Percentiles rank a stretch among this genome's conserved stretches.
phyloP scores from a whole-genome alignment of 2,888 invertebrate genomes.

The Drosophila acutilabella region DNA sequence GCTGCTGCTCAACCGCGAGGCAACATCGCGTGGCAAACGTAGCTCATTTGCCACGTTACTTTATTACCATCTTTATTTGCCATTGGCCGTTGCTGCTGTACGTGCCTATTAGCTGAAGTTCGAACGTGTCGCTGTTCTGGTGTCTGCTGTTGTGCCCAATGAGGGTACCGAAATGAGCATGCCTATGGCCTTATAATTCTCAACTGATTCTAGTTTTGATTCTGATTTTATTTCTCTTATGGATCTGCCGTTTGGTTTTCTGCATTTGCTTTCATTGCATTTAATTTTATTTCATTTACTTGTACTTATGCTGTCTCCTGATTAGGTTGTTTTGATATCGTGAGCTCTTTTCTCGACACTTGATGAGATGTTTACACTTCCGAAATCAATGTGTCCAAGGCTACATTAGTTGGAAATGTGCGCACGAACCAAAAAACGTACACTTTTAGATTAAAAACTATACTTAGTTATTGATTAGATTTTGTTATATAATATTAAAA shows the following conservation, averaged over 20 bases:
- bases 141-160: slow-evolving; percentile 19
- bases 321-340: background rate
- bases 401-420: no score
- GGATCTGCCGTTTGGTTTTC: background rate
- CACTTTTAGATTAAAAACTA: no score
- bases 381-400: no score
- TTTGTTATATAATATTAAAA: no score
- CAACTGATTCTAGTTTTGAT: slow-evolving; percentile 43
- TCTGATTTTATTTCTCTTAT: background rate
- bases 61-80: slow-evolving; percentile 65
- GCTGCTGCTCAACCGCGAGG: slow-evolving; percentile 4
- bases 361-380: no score
- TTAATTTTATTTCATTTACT: slow-evolving; percentile 1
- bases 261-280: background rate
- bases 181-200: slow-evolving; percentile 56
- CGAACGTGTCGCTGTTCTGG: slow-evolving; percentile 67
- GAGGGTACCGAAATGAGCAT: slow-evolving; percentile 41
- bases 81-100: slow-evolving; percentile 56
- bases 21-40: slow-evolving; percentile 17
- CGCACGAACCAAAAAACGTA: no score
- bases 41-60: slow-evolving; percentile 63
- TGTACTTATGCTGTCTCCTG: background rate
- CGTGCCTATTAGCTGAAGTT: slow-evolving; percentile 73
- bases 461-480: no score
- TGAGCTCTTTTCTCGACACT: background rate